Conservation (phyloP, 2,888 invertebrate species). For the Encarsia formosa region DNA sequence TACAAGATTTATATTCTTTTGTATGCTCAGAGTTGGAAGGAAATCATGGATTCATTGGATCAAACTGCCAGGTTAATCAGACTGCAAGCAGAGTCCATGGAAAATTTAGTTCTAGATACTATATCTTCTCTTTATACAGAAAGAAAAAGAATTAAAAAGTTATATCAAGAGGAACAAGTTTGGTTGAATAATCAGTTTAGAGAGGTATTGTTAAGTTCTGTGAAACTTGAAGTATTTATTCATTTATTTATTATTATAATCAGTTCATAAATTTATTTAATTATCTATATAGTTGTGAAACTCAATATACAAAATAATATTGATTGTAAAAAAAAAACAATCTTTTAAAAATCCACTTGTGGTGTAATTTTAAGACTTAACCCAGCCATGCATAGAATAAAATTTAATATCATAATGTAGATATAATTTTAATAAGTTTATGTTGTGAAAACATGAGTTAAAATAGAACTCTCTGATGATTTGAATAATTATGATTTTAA, state of each 20-base stretch:
- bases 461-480: no score
- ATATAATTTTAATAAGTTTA: no score
- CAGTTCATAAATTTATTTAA: background rate
- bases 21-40: conserved; percentile 64
- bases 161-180: conserved; percentile 84
- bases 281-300: conserved; percentile 38
- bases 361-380: no score
- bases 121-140: conserved; percentile 78
- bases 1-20: conserved; percentile 6
- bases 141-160: conserved; percentile 79
- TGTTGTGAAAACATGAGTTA: no score
- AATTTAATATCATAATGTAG: no score
- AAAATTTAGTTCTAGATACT: conserved; percentile 77
- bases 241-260: background rate
- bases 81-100: conserved; percentile 81
- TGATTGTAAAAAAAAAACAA: no score
- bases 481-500: no score
- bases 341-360: no score
- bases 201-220: conserved; percentile 35
- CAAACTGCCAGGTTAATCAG: conserved; percentile 76
- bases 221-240: background rate
- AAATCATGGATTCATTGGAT: conserved; percentile 86
- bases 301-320: no score
- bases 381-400: no score
- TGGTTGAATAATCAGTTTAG: conserved; percentile 54